These are phyloP conservation scores for Cloeon dipterum DNA, from an alignment of 2,888 invertebrate species.

Conservation along the genomic window DNA sequence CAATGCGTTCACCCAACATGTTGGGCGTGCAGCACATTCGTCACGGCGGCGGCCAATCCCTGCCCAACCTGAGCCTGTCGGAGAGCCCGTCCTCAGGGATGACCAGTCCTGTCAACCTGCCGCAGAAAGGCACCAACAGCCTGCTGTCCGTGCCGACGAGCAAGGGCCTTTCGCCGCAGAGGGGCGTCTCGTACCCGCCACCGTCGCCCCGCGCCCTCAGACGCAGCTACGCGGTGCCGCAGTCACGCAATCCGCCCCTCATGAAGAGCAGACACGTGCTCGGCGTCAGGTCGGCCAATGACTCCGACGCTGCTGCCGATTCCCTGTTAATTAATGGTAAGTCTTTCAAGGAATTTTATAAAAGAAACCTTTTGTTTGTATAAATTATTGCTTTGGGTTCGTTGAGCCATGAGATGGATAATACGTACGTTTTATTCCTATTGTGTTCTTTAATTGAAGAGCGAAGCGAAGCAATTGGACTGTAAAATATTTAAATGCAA, in stretches of 20 bases:
- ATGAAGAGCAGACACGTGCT: conserved; percentile 51
- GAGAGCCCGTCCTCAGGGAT: conserved; percentile 24
- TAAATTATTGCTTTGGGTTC: too few species aligned
- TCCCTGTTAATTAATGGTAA: too few species aligned
- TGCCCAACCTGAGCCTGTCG: conserved; percentile 46
- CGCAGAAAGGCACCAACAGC: conserved; percentile 19
- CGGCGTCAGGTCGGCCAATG: not conserved
- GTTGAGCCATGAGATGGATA: too few species aligned
- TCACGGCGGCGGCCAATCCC: conserved; percentile 40
- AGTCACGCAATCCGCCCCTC: conserved; percentile 53
- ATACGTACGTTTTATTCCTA: too few species aligned
- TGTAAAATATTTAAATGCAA: too few species aligned
- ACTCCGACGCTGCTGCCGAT: not conserved
- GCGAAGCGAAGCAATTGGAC: too few species aligned
- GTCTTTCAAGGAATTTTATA: too few species aligned
- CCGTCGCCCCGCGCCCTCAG: conserved; percentile 37
- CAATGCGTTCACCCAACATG: conserved; percentile 34
- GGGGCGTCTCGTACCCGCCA: conserved; percentile 61
- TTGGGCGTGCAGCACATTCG: conserved; percentile 36
- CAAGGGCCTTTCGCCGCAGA: conserved; percentile 15
- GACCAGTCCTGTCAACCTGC: conserved; percentile 8
- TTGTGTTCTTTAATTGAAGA: too few species aligned
- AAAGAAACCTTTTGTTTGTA: too few species aligned
- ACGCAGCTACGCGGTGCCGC: conserved; percentile 36
- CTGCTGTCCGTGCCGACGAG: conserved; percentile 21